Conservation (phyloP, 1,140 invertebrate species). For the Drosophila takahashii region DNA sequence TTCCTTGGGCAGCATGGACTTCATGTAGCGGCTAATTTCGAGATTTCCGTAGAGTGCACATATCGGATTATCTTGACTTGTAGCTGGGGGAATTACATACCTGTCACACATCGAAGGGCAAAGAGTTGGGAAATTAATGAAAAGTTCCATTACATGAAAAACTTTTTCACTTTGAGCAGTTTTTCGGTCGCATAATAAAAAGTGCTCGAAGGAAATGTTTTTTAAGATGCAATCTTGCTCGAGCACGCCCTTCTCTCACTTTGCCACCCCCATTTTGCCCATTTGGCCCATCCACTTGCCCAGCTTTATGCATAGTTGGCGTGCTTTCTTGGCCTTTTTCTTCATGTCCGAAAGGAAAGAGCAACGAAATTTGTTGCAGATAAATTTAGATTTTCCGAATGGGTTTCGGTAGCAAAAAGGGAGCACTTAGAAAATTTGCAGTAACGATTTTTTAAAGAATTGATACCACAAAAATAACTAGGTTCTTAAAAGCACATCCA, state of each 20-base stretch:
- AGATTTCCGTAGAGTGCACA: slow-evolving; percentile 13
- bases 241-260: slow-evolving; percentile 10
- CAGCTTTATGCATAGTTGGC: slow-evolving; percentile 27
- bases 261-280: neutral
- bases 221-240: slow-evolving; percentile 44
- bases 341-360: slow-evolving; percentile 4
- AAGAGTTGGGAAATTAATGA: slow-evolving; percentile 21
- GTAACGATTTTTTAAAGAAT: too few species aligned
- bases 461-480: neutral
- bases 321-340: slow-evolving; percentile 36
- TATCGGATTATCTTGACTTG: neutral
- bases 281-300: neutral
- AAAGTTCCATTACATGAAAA: slow-evolving; percentile 29
- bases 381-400: slow-evolving; percentile 68
- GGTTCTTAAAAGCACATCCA: neutral
- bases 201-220: slow-evolving; percentile 37
- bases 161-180: slow-evolving; percentile 50
- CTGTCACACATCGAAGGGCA: slow-evolving; percentile 24
- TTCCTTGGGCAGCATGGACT: slow-evolving; percentile 34
- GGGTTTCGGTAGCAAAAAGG: neutral
- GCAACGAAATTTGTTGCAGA: slow-evolving; percentile 63
- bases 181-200: slow-evolving; percentile 15
- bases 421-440: neutral
- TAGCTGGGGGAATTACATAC: slow-evolving; percentile 4
- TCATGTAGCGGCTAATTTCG: slow-evolving; percentile 42